Evolutionary conservation across 2,888 invertebrate species (phyloP), one percentile per base, ranked within the genome.

Genomic region (Charanyca ferruginea): DNA sequence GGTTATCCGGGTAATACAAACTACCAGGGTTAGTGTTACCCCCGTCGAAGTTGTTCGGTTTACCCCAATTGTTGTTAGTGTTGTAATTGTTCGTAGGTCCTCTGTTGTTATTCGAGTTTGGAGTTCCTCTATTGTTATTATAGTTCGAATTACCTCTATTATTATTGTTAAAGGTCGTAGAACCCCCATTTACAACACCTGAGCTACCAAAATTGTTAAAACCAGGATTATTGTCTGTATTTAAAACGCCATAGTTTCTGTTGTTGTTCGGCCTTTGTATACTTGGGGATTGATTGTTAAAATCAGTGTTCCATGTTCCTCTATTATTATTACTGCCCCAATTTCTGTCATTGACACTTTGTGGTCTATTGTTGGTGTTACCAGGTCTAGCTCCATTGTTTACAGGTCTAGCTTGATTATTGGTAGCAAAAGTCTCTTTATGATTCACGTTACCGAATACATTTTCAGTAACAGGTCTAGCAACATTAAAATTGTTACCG

Each of bases 1-100:
- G 87, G 8, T 49, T 59, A 66, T 86, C 22, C 3, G 88, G 55
- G 20, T 49, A 78, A 1, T 45, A 18, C 0, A 69, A 63, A 0
- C 28, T 42, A 7, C n/a, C n/a, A 1, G 22, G 32, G 16, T 48
- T 42, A 0, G 22, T 79, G 20, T 82, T 81, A 5, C 77, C 79
- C 18, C 65, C 47, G 8, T 72, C 66, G 8, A 28, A 71, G 25
- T 22, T 71, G 13, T 71, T 59, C 0, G 16, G 5, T 9, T 9
- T 41, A 11, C 32, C 51, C 32, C 41, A 44, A 42, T 48, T 53
- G 6, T 28, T 59, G 18, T 5, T 38, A 1, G 38, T 20, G 13
- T 65, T 41, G 2, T 55, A 47, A 9, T 22, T 53, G 11, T 23
- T 48, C 2, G 41, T 1, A 0, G 11, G 22, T 8, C 38, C 25